Evolutionary conservation across 2,113 vertebrate genomes (phyloP).

Genomic region (Dromiciops gliroides): DNA sequence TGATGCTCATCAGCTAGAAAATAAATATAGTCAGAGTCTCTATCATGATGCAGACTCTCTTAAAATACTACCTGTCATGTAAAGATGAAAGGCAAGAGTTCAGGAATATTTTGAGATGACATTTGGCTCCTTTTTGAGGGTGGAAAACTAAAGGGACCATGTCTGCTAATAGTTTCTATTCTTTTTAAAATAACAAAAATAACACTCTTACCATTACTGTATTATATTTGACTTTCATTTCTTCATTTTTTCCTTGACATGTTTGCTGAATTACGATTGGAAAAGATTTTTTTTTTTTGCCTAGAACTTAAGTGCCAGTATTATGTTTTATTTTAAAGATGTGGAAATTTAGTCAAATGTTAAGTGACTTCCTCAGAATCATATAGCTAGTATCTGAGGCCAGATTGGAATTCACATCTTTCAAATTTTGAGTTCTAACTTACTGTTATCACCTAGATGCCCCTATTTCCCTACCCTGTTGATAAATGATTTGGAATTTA

Average conservation of each 20-base stretch:
- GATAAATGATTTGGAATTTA: neutral
- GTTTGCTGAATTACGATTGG: constrained; percentile 18
- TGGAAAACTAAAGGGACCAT: neutral
- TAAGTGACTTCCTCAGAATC: neutral
- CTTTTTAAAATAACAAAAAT: constrained; percentile 33
- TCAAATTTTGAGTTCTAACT: neutral
- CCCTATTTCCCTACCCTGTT: neutral
- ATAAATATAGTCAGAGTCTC: neutral
- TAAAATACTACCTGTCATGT: neutral
- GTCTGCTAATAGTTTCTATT: neutral
- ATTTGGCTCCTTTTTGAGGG: neutral
- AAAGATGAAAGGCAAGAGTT: neutral
- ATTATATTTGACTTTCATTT: constrained; percentile 16
- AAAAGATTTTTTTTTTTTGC: constrained; percentile 4
- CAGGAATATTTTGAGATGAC: neutral
- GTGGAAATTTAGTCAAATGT: neutral
- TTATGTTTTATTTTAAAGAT: neutral
- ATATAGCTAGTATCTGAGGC: neutral
- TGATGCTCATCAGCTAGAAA: neutral
- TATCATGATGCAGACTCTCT: neutral
- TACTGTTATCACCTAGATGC: neutral
- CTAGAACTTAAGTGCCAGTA: neutral
- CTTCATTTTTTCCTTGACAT: neutral
- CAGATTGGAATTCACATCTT: neutral
- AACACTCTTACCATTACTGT: neutral